Evolutionary conservation across 2,797 vertebrate species (phyloP).

Genomic region (Crenuchus spilurus): DNA sequence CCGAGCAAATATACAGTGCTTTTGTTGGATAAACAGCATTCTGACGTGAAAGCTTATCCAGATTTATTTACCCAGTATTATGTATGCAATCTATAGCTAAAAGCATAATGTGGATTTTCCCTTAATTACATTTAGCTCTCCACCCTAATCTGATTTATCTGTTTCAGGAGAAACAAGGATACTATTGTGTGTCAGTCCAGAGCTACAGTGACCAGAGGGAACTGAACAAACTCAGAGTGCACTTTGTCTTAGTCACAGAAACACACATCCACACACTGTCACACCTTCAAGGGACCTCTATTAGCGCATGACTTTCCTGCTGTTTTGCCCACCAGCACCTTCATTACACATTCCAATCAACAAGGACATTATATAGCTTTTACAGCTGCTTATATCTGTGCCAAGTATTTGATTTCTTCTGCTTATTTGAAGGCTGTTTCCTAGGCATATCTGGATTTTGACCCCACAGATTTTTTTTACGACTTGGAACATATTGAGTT

Average conservation of each 20-base stretch:
- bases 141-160: conserved; percentile 15
- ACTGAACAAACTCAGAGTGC: not conserved
- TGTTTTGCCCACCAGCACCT: not conserved
- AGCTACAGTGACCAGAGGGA: not conserved
- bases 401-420: too few species aligned
- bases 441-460: too few species aligned
- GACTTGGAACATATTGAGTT: too few species aligned
- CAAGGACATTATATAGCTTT: not conserved
- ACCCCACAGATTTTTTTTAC: too few species aligned
- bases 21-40: not conserved
- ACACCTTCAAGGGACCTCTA: not conserved
- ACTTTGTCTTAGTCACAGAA: too few species aligned
- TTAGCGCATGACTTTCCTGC: not conserved
- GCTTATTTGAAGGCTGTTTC: too few species aligned
- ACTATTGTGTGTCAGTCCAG: not conserved
- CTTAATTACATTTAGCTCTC: conserved; percentile 9
- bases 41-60: not conserved
- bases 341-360: not conserved
- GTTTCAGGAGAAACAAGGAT: not conserved
- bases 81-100: not conserved
- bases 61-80: not conserved
- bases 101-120: not conserved
- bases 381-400: too few species aligned
- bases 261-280: conserved; percentile 5
- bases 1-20: not conserved